phyloP scores from a whole-genome alignment of 64 coral and sea anemone species.

The Pocillopora verrucosa region DNA sequence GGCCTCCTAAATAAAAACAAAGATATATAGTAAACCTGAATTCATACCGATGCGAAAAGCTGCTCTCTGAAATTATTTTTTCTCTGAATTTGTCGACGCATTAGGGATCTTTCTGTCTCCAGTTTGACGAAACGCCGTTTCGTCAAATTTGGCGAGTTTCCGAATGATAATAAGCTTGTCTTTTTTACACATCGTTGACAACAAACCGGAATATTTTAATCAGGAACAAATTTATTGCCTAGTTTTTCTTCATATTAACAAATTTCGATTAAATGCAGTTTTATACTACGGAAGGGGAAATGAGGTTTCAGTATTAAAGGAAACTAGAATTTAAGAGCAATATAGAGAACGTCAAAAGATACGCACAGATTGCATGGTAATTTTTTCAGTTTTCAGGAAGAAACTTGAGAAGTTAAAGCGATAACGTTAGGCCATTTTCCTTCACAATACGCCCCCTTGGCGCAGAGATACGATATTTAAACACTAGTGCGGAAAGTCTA shows the following conservation, averaged over 20 bases:
- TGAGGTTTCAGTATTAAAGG: not conserved
- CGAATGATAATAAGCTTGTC: too few species aligned
- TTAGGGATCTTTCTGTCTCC: not conserved
- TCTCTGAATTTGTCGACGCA: not conserved
- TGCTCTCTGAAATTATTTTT: not conserved
- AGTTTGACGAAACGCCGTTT: not conserved
- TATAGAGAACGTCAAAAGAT: conserved; percentile 12
- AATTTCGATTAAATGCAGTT: conserved; percentile 17
- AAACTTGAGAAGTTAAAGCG: conserved; percentile 21
- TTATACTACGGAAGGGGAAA: not conserved
- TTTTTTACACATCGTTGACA: not conserved
- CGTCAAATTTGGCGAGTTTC: not conserved
- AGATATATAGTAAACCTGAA: too few species aligned
- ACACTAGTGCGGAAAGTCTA: not conserved
- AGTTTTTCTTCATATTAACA: conserved; percentile 9
- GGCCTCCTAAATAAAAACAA: too few species aligned
- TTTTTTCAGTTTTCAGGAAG: conserved; percentile 20
- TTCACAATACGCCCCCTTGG: conserved; percentile 42
- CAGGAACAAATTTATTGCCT: not conserved
- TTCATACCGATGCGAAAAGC: too few species aligned
- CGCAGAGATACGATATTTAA: conserved; percentile 13
- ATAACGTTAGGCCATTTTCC: conserved; percentile 39
- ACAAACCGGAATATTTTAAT: conserved; percentile 6
- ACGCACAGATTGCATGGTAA: not conserved
- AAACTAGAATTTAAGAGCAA: conserved; percentile 30